A percentile compares a stretch with the other conserved stretches of the same genome.
Conservation (phyloP, 1,140 invertebrate genomes). For the Heliconius congener region DNA sequence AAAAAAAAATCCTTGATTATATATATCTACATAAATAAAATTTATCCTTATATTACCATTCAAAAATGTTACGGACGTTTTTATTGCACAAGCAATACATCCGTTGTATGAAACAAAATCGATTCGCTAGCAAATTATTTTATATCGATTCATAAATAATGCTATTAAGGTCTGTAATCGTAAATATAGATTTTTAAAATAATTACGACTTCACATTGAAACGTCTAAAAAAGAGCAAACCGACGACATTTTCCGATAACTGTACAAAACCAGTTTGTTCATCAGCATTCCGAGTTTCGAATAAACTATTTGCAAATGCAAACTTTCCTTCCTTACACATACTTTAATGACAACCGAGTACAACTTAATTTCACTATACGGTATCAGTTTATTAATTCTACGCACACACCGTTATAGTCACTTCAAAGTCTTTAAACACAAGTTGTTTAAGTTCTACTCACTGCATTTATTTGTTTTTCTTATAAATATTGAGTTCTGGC, state of each 20-base stretch:
- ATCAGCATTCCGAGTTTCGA: conserved; percentile 27
- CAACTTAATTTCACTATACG: conserved; percentile 18
- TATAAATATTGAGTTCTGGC: conserved; percentile 17
- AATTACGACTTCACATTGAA: background rate
- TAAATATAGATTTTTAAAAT: background rate
- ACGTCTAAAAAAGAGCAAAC: background rate
- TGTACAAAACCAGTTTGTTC: background rate
- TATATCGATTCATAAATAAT: background rate
- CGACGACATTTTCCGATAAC: conserved; percentile 14
- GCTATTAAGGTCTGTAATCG: background rate
- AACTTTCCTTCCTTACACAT: conserved; percentile 38
- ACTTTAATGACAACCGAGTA: conserved; percentile 14
- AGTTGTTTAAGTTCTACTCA: background rate
- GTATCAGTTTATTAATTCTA: background rate
- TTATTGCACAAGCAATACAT: conserved; percentile 5
- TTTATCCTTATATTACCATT: background rate
- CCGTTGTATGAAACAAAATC: background rate
- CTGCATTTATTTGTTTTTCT: conserved; percentile 3
- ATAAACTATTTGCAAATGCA: conserved; percentile 25
- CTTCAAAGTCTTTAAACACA: background rate
- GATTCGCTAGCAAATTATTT: background rate
- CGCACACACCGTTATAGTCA: conserved; percentile 4
- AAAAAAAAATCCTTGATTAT: no score
- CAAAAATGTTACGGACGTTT: background rate
- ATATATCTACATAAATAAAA: no score